Evolutionary conservation across 2,113 vertebrate species (phyloP).

Genomic region (Balaenoptera acutorostrata): DNA sequence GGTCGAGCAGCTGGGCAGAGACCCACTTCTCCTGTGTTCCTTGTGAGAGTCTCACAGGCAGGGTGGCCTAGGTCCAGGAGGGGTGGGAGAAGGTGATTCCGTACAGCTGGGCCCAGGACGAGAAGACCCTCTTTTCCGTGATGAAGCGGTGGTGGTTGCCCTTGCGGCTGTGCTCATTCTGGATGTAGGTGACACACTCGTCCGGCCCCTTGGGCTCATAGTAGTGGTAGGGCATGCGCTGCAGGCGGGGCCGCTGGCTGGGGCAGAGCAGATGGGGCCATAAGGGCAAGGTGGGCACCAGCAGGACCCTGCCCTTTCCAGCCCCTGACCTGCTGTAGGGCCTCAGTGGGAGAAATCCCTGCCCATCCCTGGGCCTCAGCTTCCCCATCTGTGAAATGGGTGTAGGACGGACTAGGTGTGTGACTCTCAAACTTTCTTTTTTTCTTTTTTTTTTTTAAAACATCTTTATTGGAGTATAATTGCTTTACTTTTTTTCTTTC

Average conservation of each 20-base stretch:
- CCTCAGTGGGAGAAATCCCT: background rate
- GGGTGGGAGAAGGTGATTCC: constrained; percentile 95
- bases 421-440: background rate
- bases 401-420: background rate
- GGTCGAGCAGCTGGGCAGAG: background rate
- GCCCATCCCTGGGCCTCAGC: background rate
- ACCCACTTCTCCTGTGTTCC: background rate
- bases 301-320: background rate
- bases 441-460: background rate
- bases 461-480: too few relatives aligned
- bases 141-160: constrained; percentile 98
- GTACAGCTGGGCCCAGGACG: constrained; percentile 92
- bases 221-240: constrained; percentile 95
- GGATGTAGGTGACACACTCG: constrained; percentile 92
- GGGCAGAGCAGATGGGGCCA: background rate
- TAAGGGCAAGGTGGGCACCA: accelerated
- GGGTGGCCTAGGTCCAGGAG: constrained; percentile 81
- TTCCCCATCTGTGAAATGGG: background rate
- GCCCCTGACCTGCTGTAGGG: background rate
- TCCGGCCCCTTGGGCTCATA: constrained; percentile 94
- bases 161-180: constrained; percentile 89
- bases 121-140: constrained; percentile 96
- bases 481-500: too few relatives aligned
- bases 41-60: background rate
- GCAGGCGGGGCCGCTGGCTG: constrained; percentile 82